A percentile compares a stretch with the other conserved stretches of the same genome.
These are phyloP conservation scores for Drosophila tristis DNA, from an alignment of 1,140 invertebrate genomes.

Conservation along the genomic window DNA sequence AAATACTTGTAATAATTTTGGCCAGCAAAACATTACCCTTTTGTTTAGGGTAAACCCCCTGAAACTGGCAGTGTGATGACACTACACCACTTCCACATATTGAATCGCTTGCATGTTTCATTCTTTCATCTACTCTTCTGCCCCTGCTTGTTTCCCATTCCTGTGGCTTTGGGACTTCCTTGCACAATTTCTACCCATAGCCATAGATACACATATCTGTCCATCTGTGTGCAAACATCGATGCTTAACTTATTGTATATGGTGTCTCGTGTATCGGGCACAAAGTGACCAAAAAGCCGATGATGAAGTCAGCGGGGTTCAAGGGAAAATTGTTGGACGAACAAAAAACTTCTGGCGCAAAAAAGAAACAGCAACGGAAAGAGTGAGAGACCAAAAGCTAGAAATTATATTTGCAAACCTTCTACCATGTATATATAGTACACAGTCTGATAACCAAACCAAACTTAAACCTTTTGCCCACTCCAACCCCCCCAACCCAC, in stretches of 20 bases:
- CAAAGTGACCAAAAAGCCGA: slow-evolving; percentile 34
- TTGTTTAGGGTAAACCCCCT: no score
- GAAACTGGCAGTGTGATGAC: not conserved
- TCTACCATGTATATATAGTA: not conserved
- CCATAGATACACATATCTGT: not conserved
- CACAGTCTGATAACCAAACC: slow-evolving; percentile 37
- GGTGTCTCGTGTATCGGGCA: slow-evolving; percentile 2
- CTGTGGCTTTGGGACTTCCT: slow-evolving; percentile 28
- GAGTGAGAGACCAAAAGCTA: slow-evolving; percentile 2
- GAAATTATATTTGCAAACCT: slow-evolving; percentile 60
- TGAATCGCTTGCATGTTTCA: slow-evolving; percentile 24
- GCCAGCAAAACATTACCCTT: no score
- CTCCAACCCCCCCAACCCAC: not conserved
- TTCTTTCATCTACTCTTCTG: slow-evolving; percentile 21
- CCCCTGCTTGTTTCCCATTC: slow-evolving; percentile 12
- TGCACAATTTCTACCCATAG: no score
- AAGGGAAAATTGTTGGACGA: slow-evolving; percentile 17
- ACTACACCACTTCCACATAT: slow-evolving; percentile 5
- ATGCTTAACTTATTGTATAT: slow-evolving; percentile 43
- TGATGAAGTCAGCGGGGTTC: slow-evolving; percentile 15
- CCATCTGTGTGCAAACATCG: not conserved
- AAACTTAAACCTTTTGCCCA: not conserved
- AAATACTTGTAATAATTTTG: no score
- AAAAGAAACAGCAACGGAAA: slow-evolving; percentile 2
- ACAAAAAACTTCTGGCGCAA: slow-evolving; percentile 28